Conservation (phyloP, 1,140 invertebrate genomes). For the Phortica variegata region DNA sequence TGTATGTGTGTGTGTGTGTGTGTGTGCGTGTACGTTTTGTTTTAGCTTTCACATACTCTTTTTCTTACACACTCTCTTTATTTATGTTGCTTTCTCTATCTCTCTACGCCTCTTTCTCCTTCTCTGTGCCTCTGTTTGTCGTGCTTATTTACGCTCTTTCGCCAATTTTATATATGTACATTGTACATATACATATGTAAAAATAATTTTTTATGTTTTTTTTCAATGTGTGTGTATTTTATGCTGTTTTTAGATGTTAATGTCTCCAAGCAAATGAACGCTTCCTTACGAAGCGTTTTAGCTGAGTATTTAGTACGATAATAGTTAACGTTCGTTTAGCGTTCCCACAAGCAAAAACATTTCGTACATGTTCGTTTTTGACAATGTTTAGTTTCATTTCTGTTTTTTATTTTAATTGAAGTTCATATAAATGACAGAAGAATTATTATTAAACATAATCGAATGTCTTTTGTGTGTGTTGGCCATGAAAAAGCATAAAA, state of each 20-base stretch:
- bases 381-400: background rate
- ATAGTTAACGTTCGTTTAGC: background rate
- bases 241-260: slow-evolving; percentile 25
- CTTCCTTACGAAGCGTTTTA: no score
- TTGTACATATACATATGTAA: slow-evolving; percentile 3
- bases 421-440: background rate
- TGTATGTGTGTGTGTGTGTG: slow-evolving; percentile 2
- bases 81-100: slow-evolving; percentile 3
- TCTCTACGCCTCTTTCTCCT: background rate
- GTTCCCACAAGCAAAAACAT: background rate
- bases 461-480: no score
- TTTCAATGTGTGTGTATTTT: slow-evolving; percentile 25
- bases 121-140: background rate
- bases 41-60: slow-evolving; percentile 29
- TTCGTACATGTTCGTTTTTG: no score
- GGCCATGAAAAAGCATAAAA: no score
- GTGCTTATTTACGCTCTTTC: background rate
- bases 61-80: slow-evolving; percentile 16
- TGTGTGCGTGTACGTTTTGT: slow-evolving; percentile 6
- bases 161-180: slow-evolving; percentile 12
- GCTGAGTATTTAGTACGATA: slow-evolving; percentile 5
- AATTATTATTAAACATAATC: no score
- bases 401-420: background rate
- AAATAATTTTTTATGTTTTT: slow-evolving; percentile 9
- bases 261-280: no score